Evolutionary conservation across 2,888 invertebrate species (phyloP).

Genomic region (Stenchaetothrips biformis): DNA sequence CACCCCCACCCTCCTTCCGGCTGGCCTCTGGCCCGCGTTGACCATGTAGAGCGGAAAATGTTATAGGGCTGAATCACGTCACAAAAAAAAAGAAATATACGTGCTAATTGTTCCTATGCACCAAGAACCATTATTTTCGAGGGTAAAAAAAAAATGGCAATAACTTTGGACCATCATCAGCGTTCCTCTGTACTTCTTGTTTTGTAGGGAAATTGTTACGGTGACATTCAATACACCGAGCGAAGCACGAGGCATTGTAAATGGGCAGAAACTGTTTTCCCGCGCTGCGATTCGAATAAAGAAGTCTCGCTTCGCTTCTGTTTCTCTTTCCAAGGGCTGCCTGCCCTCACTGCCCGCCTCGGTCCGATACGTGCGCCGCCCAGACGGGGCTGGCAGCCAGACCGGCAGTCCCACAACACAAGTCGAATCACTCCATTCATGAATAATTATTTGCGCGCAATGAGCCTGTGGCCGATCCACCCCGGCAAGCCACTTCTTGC

Average conservation of each 20-base stretch:
- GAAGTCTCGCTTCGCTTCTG: background rate
- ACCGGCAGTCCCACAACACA: conserved; percentile 2
- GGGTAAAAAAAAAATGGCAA: no score
- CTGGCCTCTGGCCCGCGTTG: no score
- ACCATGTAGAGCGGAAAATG: background rate
- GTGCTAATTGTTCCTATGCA: background rate
- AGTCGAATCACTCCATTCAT: conserved; percentile 20
- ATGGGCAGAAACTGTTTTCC: no score
- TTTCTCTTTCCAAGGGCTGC: background rate
- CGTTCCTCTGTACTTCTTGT: no score
- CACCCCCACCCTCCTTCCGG: background rate
- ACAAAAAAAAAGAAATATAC: background rate
- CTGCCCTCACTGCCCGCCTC: background rate
- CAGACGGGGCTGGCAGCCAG: background rate
- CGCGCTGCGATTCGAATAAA: no score
- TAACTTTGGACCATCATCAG: no score
- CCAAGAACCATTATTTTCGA: no score
- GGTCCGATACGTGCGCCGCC: background rate
- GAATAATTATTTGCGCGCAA: background rate
- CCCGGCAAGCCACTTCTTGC: background rate
- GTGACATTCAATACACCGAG: no score
- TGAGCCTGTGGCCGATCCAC: background rate
- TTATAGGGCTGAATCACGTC: background rate
- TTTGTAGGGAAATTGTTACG: no score
- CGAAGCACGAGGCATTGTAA: no score